These are phyloP conservation scores for Schizopygopsis pylzovi DNA, from an alignment of 2,797 vertebrate genomes.

Conservation along the genomic window DNA sequence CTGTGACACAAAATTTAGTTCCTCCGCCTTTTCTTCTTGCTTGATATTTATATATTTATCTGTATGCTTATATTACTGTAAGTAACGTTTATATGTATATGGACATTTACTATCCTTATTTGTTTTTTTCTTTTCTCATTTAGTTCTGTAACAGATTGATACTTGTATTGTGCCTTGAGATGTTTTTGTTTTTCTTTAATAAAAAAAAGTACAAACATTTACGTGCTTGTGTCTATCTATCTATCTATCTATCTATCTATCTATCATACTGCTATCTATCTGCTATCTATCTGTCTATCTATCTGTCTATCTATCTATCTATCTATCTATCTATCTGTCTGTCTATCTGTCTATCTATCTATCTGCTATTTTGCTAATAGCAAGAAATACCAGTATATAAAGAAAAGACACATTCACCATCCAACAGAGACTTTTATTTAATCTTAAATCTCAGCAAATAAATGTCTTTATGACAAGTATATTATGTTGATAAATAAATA, in stretches of 20 bases:
- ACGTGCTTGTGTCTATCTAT: background rate
- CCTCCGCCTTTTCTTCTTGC: too few species aligned
- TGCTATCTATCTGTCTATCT: background rate
- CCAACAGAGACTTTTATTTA: slow-evolving; percentile 82
- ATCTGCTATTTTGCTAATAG: background rate
- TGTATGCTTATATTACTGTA: too few species aligned
- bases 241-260: background rate
- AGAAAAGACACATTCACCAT: slow-evolving; percentile 69
- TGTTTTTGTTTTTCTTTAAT: too few species aligned
- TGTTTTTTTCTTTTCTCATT: too few species aligned
- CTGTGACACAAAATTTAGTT: background rate
- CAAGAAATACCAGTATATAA: background rate
- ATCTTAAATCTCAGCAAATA: slow-evolving; percentile 68
- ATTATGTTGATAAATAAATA: slow-evolving; percentile 82
- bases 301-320: background rate
- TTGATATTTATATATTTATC: too few species aligned
- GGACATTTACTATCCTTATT: too few species aligned
- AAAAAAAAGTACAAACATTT: too few species aligned
- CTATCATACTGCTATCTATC: too few species aligned
- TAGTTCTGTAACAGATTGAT: too few species aligned
- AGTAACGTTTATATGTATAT: too few species aligned
- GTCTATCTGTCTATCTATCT: background rate
- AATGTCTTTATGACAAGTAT: slow-evolving; percentile 76
- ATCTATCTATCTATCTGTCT: background rate
- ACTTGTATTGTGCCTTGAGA: too few species aligned